Base-by-base conservation (phyloP, 2,888 invertebrate genomes). In the Serripes groenlandicus region DNA sequence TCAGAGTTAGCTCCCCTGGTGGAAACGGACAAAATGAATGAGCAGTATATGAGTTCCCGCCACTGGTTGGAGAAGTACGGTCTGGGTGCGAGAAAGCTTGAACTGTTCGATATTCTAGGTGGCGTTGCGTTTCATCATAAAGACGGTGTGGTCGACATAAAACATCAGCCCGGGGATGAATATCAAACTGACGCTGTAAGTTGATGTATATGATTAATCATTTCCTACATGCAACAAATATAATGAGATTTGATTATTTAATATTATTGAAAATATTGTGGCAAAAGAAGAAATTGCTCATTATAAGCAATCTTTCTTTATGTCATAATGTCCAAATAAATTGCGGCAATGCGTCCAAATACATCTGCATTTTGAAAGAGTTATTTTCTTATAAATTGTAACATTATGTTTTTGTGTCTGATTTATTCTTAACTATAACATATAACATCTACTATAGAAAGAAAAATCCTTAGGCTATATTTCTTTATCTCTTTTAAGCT, bases 91-190 rank as follows among this genome's bases (percentile, higher is more conserved):
- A 87, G 92, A 76, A 92, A 91, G 73, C 91, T 95, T 3, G 93
- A 92, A 49, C 88, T 95, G 81, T 93, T 92, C 85, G 93, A 94
- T 84, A 88, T 94, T 11, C 88, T 95, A 42, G 81, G 91, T 15
- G 90, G 91, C 21, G 94, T 94, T 5, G 93, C 94, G 5, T 95
- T 95, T 87, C 92, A 92, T 79, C 95, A 95, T 86, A 89, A 90
- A 66, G 94, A 95, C 75, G 94, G 94, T 4, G 93, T 94, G 0
- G 91, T 94, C 0, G 92, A 93, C 70, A 68, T 94, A 15, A 89
- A 92, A 85, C 86, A 88, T 52, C 90, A 92, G 42, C 94, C 94
- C 0, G 52, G 78, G 2, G 76, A 87, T 34, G 85, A 90, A 34
- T 89, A 84, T 49, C 93, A 92, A 68, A 94, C 94, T 28, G 93